Percentiles rank a stretch among this genome's conserved stretches.
phyloP scores from a whole-genome alignment of 2,797 vertebrate species.

The Aldrovandia affinis region DNA sequence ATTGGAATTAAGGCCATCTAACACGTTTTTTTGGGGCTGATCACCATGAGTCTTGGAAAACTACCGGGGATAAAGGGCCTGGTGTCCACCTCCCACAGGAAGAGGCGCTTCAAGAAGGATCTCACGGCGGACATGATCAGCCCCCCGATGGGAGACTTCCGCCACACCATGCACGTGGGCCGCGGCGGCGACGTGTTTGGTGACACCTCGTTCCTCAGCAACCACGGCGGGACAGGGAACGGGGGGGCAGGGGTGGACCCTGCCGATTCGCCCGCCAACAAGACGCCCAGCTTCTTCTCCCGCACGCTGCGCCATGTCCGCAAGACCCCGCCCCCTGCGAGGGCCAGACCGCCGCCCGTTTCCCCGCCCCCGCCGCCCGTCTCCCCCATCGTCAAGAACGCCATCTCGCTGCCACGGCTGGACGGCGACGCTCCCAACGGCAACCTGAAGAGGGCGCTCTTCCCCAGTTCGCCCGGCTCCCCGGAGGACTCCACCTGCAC shows the following conservation, averaged over 20 bases:
- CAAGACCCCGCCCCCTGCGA: slow-evolving; percentile 61
- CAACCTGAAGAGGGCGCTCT: slow-evolving; percentile 70
- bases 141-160: slow-evolving; percentile 88
- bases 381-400: slow-evolving; percentile 95
- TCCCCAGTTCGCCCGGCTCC: slow-evolving; percentile 74
- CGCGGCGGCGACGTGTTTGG: slow-evolving; percentile 92
- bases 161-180: slow-evolving; percentile 98
- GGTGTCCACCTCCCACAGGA: slow-evolving; percentile 83
- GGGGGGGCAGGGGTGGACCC: slow-evolving; percentile 52
- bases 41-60: slow-evolving; percentile 89
- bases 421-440: slow-evolving; percentile 74
- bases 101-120: slow-evolving; percentile 80
- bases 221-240: slow-evolving; percentile 72
- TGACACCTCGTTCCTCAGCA: slow-evolving; percentile 94
- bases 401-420: slow-evolving; percentile 90
- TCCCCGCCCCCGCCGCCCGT: slow-evolving; percentile 79
- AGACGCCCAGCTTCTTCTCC: slow-evolving; percentile 76
- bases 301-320: slow-evolving; percentile 84
- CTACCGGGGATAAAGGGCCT: slow-evolving; percentile 85
- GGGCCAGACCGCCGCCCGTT: slow-evolving; percentile 59
- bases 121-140: slow-evolving; percentile 95
- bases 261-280: slow-evolving; percentile 61
- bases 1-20: slow-evolving; percentile 36
- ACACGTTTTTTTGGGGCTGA: not conserved
- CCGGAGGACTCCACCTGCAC: slow-evolving; percentile 73